Base-by-base conservation (phyloP, 2,797 vertebrate species). In the Cebuella pygmaea region DNA sequence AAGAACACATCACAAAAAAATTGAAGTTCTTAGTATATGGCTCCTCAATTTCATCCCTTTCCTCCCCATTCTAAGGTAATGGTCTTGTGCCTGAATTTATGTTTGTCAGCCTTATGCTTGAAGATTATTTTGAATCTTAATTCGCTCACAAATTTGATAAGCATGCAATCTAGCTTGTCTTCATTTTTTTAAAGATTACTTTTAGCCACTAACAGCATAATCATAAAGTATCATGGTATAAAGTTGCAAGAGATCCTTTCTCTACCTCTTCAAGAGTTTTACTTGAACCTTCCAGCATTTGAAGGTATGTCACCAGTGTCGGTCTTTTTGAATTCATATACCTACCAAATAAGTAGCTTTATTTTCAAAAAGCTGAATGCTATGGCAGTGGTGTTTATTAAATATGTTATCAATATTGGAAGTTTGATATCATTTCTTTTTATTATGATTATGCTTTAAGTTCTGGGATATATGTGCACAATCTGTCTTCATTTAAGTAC, bases 1-100 rank as follows among this genome's bases (percentile, higher is more conserved):
- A 83, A 90, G 55, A 94, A 95, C 5, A 88, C 6, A 89, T 46
- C 52, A 86, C 70, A 91, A 82, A 85, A 80, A 97, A 96, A 94
- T 0, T 50, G 20, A 88, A 76, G 48, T 15, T 79, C 27, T 22
- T 59, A 75, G 44, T 10, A n/a, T 24, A 85, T 15, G 59, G 52
- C 84, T 72, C 20, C 44, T 78, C 33, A 55, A 39, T 9, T 88
- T n/a, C 46, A 75, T 30, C 46, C 19, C 70, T 27, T n/a, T 70
- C 39, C 30, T 85, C 24, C 30, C 57, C 46, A 64, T 46, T 78
- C 9, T 50, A 72, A 88, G 41, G 59, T 48, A 84, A 74, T 20
- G 61, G 72, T 41, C 50, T 74, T 30, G 4, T 59, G 15, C 26
- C 74, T 97, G 59, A 87, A 46, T 88, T 61, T 93, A 46, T 30